Percentiles rank a stretch among this genome's conserved stretches.
Evolutionary conservation across 2,113 vertebrate genomes (phyloP).

Genomic region (Muscicapa adusta): DNA sequence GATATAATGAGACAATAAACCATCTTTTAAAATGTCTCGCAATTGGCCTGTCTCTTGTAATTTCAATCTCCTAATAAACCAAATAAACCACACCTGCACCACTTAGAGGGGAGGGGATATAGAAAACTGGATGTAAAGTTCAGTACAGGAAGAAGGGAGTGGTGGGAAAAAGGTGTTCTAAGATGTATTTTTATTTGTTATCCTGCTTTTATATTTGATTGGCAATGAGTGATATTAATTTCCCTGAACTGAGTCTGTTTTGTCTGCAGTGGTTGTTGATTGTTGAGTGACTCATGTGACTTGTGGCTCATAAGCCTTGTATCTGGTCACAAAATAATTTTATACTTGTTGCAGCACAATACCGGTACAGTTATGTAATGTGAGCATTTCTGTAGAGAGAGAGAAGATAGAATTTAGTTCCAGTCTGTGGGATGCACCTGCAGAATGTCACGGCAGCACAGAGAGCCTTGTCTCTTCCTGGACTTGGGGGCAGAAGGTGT

Average conservation of each 20-base stretch:
- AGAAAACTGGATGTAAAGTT: background rate
- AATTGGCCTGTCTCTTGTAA: too few species aligned
- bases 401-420: background rate
- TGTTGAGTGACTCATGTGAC: background rate
- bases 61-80: too few species aligned
- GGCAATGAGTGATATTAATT: background rate
- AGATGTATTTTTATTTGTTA: background rate
- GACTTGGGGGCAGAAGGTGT: too few species aligned
- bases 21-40: too few species aligned
- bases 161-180: background rate
- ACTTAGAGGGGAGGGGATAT: accelerated
- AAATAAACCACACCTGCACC: accelerated
- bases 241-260: background rate
- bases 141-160: background rate
- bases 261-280: background rate
- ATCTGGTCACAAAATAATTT: background rate
- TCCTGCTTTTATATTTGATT: background rate
- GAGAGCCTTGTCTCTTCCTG: background rate
- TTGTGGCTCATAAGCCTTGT: background rate
- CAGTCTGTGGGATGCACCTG: background rate
- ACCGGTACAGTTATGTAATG: background rate
- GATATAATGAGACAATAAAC: too few species aligned
- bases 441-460: background rate
- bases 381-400: background rate
- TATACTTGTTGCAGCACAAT: background rate